Base-by-base conservation (phyloP, 2,888 invertebrate species). In the Capitulum mitella region DNA sequence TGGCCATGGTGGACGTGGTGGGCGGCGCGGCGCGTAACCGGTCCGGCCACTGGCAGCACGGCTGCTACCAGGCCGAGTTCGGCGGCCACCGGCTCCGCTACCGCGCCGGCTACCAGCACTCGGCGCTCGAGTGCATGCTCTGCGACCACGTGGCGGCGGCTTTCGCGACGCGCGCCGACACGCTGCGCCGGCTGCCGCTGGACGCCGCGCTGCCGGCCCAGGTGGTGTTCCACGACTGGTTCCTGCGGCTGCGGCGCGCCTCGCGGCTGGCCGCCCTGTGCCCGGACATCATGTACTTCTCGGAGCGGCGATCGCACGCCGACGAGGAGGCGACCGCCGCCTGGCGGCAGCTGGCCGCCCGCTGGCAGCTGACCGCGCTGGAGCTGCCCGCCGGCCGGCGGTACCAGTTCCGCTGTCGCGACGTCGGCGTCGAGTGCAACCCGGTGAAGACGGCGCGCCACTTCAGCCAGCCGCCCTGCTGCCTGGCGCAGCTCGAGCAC, bases 211-310 rank as follows among this genome's bases (percentile, higher is more conserved):
- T 84, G 76, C 78, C 80, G 12, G 78, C 75, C 1, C 78, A 80
- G 37, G 82, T 83, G 2, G 58, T 84, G 10, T 84, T 83, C 79
- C 83, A 83, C 76, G 84, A 84, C 77, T 84, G 83, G 82, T 84
- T 84, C 81, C 80, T 84, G n/a, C 79, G 81, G 32, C 58, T 83
- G n/a, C 82, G 81, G 29, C 43, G 81, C 22, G 75, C 78, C 1
- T 80, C 81, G 22, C 40, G 79, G 6, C 81, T 83, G 58, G 80
- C 79, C 10, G 79, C 83, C 46, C 81, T 82, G 26, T 84, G 84
- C 80, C 84, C 85, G 0, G 85, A 85, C 80, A 82, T 83, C 12
- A 84, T 84, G 84, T 84, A 84, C 80, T 82, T 83, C 80, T 79
- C 80, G 40, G 43, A 46, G 10, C 77, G 80, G 70, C 14, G 54